Base-by-base conservation (phyloP, 2,113 vertebrate genomes). In the Colius striatus region DNA sequence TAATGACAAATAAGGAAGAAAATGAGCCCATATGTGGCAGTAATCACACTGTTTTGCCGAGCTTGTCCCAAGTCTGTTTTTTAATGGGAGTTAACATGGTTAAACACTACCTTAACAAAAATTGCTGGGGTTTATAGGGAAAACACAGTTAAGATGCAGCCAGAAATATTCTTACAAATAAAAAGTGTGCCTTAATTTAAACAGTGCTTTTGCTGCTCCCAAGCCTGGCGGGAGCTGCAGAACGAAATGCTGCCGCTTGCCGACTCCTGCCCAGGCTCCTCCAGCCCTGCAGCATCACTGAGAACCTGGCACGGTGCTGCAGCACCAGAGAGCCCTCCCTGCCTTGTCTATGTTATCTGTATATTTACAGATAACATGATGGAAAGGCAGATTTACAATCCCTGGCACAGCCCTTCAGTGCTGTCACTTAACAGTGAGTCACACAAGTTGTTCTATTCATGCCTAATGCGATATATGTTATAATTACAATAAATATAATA, bases 331-430 rank as follows among this genome's bases (percentile, higher is more conserved):
- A 13, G 18, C 66, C 68, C 62, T 80, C 38, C 25, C 10, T 1
- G 3, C 18, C 36, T 6, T 4, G 5, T 16, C 6, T 22, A 32
- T 30, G 21, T 26, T 9, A 38, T 41, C 38, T 41, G 20, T 8
- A 1, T 21, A 25, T 60, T 67, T 80, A 51, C 20, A 43, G n/a
- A 41, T 8, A 84, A 29, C 5, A 3, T 0, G 1, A 47, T 6
- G 4, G 25, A 88, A 63, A 71, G 14, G 38, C 38, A 62, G 57
- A 67, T 60, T 74, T 68, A 20, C 19, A 48, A 41, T 6, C 20
- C 23, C 38, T 55, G 38, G 72, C 7, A 41, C 19, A 23, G 60
- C 12, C 16, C 43, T 74, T 36, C 43, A 41, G 51, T 23, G 36
- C 34, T 92, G 73, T 21, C 36, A 27, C 17, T 57, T n/a, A 70